phyloP scores from a whole-genome alignment of 2,888 invertebrate species.

The Habroteleia sp. region DNA sequence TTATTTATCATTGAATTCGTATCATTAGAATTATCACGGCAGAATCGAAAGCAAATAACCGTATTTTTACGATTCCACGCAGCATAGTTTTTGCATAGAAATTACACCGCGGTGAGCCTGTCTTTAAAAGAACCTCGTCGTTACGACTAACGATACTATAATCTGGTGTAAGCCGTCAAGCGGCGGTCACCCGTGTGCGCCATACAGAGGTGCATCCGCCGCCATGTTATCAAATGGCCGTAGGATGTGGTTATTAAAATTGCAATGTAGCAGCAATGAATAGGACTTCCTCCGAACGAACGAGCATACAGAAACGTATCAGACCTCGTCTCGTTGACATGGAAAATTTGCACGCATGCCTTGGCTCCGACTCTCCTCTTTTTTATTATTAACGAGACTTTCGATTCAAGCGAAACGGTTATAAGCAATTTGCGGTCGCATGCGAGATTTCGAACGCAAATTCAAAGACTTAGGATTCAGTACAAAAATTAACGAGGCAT shows the following conservation, averaged over 20 bases:
- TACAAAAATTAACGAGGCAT: too few relatives aligned
- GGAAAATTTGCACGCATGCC: conserved; percentile 68
- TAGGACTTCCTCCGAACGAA: conserved; percentile 74
- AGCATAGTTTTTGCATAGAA: conserved; percentile 59
- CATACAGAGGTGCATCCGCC: conserved; percentile 68
- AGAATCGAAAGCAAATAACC: conserved; percentile 51
- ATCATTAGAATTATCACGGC: conserved; percentile 45
- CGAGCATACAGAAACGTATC: conserved; percentile 71
- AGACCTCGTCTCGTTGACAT: conserved; percentile 70
- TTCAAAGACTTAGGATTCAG: too few relatives aligned
- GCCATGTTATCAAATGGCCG: conserved; percentile 75
- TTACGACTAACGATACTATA: conserved; percentile 65
- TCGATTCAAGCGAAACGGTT: conserved; percentile 31
- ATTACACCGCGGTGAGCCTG: conserved; percentile 50
- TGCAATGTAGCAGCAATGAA: conserved; percentile 73
- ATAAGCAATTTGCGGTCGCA: conserved; percentile 8
- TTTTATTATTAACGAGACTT: conserved; percentile 66
- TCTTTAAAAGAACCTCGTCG: conserved; percentile 58
- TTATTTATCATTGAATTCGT: conserved; percentile 25
- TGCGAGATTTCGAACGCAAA: neutral
- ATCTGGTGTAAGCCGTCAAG: conserved; percentile 64
- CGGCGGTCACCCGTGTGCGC: conserved; percentile 58
- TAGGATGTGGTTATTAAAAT: conserved; percentile 79
- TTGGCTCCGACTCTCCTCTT: conserved; percentile 31
- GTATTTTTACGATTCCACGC: conserved; percentile 41